A percentile compares a stretch with the other conserved stretches of the same genome.
phyloP scores from a whole-genome alignment of 2,888 invertebrate genomes.

The Ferrisia virgata region DNA sequence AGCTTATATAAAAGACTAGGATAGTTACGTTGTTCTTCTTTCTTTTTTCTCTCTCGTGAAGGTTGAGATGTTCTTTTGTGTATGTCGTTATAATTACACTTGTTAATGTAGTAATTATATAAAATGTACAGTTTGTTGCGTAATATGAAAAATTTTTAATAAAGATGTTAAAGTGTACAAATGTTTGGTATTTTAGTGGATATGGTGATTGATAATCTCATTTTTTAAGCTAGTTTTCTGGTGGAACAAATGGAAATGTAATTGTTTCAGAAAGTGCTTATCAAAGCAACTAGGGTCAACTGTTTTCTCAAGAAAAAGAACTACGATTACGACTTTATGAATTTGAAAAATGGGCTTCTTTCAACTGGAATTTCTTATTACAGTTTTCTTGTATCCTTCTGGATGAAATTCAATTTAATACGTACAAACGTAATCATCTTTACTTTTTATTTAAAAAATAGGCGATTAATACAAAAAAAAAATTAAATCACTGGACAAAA shows the following conservation, averaged over 20 bases:
- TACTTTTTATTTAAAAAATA: too few relatives aligned
- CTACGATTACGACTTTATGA: too few relatives aligned
- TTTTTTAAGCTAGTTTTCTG: too few relatives aligned
- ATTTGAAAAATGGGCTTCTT: too few relatives aligned
- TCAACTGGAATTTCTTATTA: too few relatives aligned
- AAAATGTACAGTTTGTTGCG: slow-evolving; percentile 1
- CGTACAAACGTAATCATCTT: too few relatives aligned
- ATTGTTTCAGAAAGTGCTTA: too few relatives aligned
- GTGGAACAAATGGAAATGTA: too few relatives aligned
- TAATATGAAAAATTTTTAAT: not conserved
- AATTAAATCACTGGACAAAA: not conserved
- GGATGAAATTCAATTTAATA: too few relatives aligned
- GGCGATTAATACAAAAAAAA: not conserved
- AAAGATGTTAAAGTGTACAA: not conserved
- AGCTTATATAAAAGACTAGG: slow-evolving; percentile 21
- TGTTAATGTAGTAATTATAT: slow-evolving; percentile 16
- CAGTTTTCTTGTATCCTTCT: too few relatives aligned
- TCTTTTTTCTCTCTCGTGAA: not conserved
- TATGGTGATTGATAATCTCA: not conserved
- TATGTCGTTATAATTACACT: slow-evolving; percentile 5
- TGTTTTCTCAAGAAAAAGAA: too few relatives aligned
- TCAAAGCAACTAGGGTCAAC: too few relatives aligned
- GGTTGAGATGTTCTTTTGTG: not conserved
- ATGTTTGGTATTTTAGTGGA: not conserved
- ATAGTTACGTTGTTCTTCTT: not conserved